Base-by-base conservation (phyloP, 30 jellyfish, hydroid and myxozoan genomes). In the Aurelia aurita region DNA sequence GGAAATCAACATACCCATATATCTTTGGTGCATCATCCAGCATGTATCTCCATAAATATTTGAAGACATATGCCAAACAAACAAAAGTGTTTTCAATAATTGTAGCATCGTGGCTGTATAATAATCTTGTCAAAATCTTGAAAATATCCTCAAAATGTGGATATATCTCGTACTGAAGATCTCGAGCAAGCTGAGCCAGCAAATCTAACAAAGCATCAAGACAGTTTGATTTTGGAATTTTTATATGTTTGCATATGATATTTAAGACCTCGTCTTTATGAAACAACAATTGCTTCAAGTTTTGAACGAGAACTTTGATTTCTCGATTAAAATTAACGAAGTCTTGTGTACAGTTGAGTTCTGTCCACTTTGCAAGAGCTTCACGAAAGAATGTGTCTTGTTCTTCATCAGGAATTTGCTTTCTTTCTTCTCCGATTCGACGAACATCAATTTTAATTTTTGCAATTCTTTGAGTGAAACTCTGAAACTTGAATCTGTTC, bases 311-410 rank as follows among this genome's bases (percentile, higher is more conserved):
- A 12, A 55, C 82, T 77, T 76, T 65, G 45, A 93, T 77, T 60
- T 87, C 96, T 57, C 62, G 66, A 61, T 89, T 34, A 66, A 87
- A 82, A 43, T 27, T 18, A 13, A 80, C 68, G 25, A 87, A 93
- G 62, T 87, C 88, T 26, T 88, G 75, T 11, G 97, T 69, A 51
- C 98, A 93, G 73, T 93, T 87, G 76, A 93, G 81, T n/a, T 87
- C 97, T 7, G 76, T 15, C 98, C 97, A 93, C 65, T 81, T 87
- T 26, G 74, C 77, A 44, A 93, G 71, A n/a, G 79, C 29, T 87
- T 93, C 98, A 31, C 91, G 82, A 72, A 93, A 93, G 69, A 87
- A 93, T 34, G 98, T 87, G 29, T 93, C 98, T 25, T 93, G 84
- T 65, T 90, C 95, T 27, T 90, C 89, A 14, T 83, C 96, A 5